Percentiles rank a stretch among this genome's conserved stretches.
Conservation (phyloP, 2,797 vertebrate genomes). For the Nyctibius grandis region DNA sequence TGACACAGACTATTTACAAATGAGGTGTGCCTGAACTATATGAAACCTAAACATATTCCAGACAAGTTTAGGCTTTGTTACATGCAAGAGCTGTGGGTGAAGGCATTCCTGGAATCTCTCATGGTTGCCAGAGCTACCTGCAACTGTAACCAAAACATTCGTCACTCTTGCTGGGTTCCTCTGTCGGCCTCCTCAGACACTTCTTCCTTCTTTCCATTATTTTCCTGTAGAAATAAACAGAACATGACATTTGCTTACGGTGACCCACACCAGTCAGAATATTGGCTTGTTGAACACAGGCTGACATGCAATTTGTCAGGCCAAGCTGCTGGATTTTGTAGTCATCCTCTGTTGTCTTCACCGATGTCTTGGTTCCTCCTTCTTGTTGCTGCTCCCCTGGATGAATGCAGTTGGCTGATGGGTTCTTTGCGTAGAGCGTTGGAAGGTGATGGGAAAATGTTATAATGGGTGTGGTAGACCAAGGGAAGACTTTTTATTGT, state of each 20-base stretch:
- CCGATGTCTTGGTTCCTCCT: neutral
- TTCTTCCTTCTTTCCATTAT: neutral
- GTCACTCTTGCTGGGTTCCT: neutral
- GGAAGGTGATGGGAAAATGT: neutral
- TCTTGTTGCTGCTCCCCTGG: neutral
- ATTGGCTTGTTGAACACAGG: neutral
- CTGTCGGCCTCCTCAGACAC: neutral
- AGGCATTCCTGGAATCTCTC: neutral
- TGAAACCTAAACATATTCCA: conserved; percentile 7
- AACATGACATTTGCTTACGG: neutral
- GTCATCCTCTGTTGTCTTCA: neutral
- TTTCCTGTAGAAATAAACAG: neutral
- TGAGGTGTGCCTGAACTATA: conserved; percentile 4
- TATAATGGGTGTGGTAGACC: neutral
- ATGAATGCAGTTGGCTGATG: neutral
- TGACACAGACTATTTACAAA: conserved; percentile 5
- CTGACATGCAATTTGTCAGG: neutral
- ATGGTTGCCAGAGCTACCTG: neutral
- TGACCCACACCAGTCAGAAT: neutral
- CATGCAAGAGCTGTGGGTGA: neutral
- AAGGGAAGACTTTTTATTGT: neutral
- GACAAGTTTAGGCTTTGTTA: conserved; percentile 37
- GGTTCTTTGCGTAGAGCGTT: neutral
- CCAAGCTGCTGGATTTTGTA: neutral
- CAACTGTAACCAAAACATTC: neutral